Evolutionary conservation across 2,113 vertebrate species (phyloP).

Genomic region (Cheilinus undulatus): DNA sequence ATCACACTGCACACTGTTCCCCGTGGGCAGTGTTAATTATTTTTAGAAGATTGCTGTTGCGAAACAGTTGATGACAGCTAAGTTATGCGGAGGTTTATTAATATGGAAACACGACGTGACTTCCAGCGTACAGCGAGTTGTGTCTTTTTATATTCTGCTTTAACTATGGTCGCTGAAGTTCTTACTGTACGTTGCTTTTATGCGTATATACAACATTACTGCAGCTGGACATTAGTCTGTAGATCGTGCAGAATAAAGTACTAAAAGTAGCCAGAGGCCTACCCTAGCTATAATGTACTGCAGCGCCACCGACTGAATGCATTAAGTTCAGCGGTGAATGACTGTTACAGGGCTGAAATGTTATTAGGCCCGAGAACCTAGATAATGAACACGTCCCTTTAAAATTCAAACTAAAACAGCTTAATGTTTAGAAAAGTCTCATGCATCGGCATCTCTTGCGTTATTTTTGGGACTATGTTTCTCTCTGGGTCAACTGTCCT

Average conservation of each 20-base stretch:
- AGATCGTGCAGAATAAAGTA: background rate
- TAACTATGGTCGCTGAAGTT: no score
- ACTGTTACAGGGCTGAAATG: background rate
- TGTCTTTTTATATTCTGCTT: no score
- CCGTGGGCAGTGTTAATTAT: no score
- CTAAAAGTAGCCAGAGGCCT: conserved; percentile 26
- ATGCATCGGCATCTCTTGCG: accelerated
- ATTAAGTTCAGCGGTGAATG: conserved; percentile 4
- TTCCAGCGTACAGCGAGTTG: background rate
- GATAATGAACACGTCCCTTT: background rate
- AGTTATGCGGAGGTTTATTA: background rate
- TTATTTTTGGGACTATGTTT: background rate
- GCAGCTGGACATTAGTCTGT: background rate
- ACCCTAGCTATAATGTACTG: background rate
- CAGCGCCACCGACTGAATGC: conserved; percentile 28
- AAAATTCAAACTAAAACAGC: background rate
- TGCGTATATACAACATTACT: background rate
- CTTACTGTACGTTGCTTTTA: background rate
- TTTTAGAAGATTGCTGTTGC: background rate
- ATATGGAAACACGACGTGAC: no score
- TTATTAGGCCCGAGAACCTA: conserved; percentile 8
- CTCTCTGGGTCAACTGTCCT: background rate
- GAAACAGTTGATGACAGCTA: conserved; percentile 16
- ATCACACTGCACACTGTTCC: background rate
- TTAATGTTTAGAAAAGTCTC: background rate